phyloP scores from a whole-genome alignment of 23 tunicate species.

The Aplidium turbinatum region DNA sequence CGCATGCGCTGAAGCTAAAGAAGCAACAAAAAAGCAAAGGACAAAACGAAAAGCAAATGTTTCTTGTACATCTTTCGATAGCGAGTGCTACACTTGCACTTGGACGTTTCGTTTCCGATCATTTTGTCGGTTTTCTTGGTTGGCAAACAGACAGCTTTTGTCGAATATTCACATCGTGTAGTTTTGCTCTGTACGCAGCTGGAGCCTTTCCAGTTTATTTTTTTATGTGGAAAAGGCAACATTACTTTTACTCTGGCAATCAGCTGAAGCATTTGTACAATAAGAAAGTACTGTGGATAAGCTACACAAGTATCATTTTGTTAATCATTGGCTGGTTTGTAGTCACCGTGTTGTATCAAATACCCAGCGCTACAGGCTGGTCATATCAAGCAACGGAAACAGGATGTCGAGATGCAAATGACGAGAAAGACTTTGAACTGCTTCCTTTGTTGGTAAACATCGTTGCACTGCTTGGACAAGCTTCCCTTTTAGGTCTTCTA shows the following conservation, averaged over 20 bases:
- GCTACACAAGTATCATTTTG: conserved; percentile 41
- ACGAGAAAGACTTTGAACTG: conserved; percentile 43
- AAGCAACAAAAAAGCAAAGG: background rate
- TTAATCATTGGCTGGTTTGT: conserved; percentile 28
- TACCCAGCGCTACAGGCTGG: conserved; percentile 69
- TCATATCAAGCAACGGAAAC: conserved; percentile 44
- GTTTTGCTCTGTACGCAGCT: conserved; percentile 44
- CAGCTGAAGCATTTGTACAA: conserved; percentile 29
- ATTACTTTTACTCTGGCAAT: conserved; percentile 53
- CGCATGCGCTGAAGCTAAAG: background rate
- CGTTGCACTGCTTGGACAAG: conserved; percentile 30
- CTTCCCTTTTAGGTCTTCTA: conserved; percentile 21
- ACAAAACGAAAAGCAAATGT: background rate
- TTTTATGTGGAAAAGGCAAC: conserved; percentile 73
- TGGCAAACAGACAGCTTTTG: conserved; percentile 63
- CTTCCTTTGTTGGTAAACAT: conserved; percentile 33
- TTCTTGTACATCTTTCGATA: background rate
- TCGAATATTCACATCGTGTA: conserved; percentile 22
- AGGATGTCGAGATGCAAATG: conserved; percentile 63
- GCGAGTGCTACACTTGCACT: conserved; percentile 12
- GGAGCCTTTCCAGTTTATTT: conserved; percentile 53
- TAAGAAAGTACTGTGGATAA: conserved; percentile 3
- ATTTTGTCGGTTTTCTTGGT: conserved; percentile 50
- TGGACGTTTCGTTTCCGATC: conserved; percentile 40
- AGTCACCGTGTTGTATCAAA: conserved; percentile 33